Evolutionary conservation across 2,888 invertebrate genomes (phyloP), one percentile per base, ranked within the genome.

Genomic region (Bembecia ichneumoniformis): DNA sequence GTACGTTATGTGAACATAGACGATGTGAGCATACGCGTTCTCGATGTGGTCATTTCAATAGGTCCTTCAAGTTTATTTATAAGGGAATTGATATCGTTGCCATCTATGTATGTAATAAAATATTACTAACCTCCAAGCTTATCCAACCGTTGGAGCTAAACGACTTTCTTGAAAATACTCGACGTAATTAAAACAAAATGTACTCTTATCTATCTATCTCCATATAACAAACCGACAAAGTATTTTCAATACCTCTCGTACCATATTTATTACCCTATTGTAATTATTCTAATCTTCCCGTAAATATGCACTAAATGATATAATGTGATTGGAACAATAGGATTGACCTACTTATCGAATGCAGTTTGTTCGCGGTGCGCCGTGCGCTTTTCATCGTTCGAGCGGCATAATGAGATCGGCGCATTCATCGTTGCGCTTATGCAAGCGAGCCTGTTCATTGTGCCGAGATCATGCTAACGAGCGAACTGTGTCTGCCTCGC

Each of bases 321-420:
- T 17, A 14, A 44, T 44, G 47, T 49, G 46, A 55, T 53, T 59
- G 59, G 66, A 64, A 71, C 73, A 74, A 77, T 71, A 63, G 66
- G 63, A 62, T 68, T 71, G 76, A 55, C 65, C 77, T 60, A 74
- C 66, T 68, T 74, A 71, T 74, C 57, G 60, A 65, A 63, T 66
- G 71, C 64, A 68, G 65, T 64, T 59, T 64, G 59, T 60, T 68
- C 62, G 58, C 59, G 55, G 56, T 59, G 15, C 43, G 63, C 58
- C 63, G 57, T 67, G 68, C 64, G 68, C 73, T 72, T 79, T 76
- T 77, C 76, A 74, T 76, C 70, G 66, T 56, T 68, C 59, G 63
- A 58, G 63, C 59, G 63, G 58, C 58, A 67, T 77, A 78, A 80
- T 77, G 71, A 73, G 75, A 74, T 76, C 69, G 65, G 63, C 58